Base-by-base conservation (phyloP, 1,140 invertebrate genomes). In the Manduca sexta region DNA sequence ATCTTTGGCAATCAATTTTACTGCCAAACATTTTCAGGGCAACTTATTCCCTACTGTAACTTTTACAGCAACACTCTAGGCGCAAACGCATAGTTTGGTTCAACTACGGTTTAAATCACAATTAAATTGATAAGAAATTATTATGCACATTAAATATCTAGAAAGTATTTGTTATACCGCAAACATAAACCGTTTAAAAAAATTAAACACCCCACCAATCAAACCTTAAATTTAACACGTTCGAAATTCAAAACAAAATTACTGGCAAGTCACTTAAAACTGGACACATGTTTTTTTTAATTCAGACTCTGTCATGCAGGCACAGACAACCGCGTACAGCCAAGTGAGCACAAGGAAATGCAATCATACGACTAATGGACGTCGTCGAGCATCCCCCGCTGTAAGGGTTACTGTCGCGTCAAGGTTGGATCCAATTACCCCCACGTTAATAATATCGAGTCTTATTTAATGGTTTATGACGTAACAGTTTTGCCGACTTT, bases 361-460 rank as follows among this genome's bases (percentile, higher is more conserved):
- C 74, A 74, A 60, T 62, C 54, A 56, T 49, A 60, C 44, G 52
- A 60, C 45, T 41, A 73, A 64, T 70, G 75, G 52, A 58, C n/a
- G n/a, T n/a, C 42, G 33, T 14, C 21, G 26, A 8, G 41, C 72
- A 73, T 65, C 67, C 67, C 64, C 59, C 64, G 56, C 62, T 57
- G 62, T 76, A 73, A 73, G 73, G 75, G 75, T 78, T 81, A 68
- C 57, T 70, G 70, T 56, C 70, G 70, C 64, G 54, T 57, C 76
- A 84, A 80, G 78, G 80, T 82, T 79, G 49, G n/a, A 84, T 84
- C 78, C 80, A 84, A 84, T 84, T 84, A 82, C 63, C 56, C n/a
- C 34, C 29, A 45, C 57, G 59, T 65, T 66, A 70, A 64, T 78
- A 78, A 75, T 73, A 71, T 55, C 53, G 56, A 50, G 40, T 44